Base-by-base conservation (phyloP, 2,888 invertebrate species). In the Cheilosia vernalis region DNA sequence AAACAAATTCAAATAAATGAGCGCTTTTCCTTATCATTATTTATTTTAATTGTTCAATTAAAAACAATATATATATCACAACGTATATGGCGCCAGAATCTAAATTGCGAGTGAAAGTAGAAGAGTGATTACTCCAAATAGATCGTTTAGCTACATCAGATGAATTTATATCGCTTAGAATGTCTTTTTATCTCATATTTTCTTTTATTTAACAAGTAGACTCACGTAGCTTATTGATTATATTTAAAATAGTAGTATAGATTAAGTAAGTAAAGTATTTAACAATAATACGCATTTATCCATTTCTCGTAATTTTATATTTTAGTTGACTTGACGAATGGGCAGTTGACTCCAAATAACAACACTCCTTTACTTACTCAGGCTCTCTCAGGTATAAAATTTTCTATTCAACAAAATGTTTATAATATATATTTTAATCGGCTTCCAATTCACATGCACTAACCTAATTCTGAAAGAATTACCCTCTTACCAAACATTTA, bases 281-380 rank as follows among this genome's bases (percentile, higher is more conserved):
- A 69, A 9, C 4, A 37, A n/a, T 24, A 30, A 64, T 51, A 9
- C 24, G 44, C 27, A 40, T 9, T 69, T 7, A 56, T 86, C 40
- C 83, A 82, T 87, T 87, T 88, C 87, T 89, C 95, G 40, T 37
- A 37, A 37, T 37, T 84, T 83, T 88, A 53, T 87, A 70, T 95
- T 95, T 93, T 95, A 97, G 97, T 97, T 95, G 97, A 97, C 95
- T 95, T 97, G 94, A 96, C 97, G 94, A 97, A 97, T 93, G 97
- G 97, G 93, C 97, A 97, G 94, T 95, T 97, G 93, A 97, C 97
- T 93, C 97, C 97, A 93, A 97, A 97, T 95, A 97, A 97, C 95
- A 97, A 97, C 94, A 97, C 97, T 93, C 97, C 97, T 92, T 95
- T 98, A 94, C 95, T 97, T 94, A 97, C 97, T 94, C 97, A 97